A percentile compares a stretch with the other conserved stretches of the same genome.
phyloP scores from a whole-genome alignment of 2,113 vertebrate genomes.

The Nyctereutes procyonoides region DNA sequence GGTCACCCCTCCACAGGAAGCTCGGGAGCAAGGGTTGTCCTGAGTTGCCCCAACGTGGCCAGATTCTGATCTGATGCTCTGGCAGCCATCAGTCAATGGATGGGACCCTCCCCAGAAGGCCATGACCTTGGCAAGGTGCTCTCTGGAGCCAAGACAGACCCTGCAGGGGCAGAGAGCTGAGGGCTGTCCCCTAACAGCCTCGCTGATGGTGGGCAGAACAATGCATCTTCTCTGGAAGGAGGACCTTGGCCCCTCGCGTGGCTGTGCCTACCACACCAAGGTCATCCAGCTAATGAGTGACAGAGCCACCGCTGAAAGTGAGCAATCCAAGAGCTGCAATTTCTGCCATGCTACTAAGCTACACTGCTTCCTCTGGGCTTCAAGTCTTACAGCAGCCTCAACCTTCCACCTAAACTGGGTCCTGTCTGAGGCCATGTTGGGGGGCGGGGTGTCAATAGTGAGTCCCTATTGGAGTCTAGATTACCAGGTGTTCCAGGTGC shows the following conservation, averaged over 20 bases:
- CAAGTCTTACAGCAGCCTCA: not conserved
- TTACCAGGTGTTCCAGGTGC: not conserved
- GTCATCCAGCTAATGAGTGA: not conserved
- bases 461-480: not conserved
- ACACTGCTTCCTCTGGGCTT: not conserved
- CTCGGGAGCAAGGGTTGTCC: not conserved
- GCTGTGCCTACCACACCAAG: not conserved
- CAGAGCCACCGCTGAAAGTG: not conserved
- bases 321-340: not conserved
- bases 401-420: no score
- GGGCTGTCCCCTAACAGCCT: not conserved
- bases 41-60: not conserved
- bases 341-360: not conserved
- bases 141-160: not conserved
- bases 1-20: not conserved
- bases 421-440: not conserved
- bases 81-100: not conserved
- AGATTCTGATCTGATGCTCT: not conserved
- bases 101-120: not conserved
- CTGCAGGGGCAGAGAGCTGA: not conserved
- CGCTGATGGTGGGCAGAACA: not conserved
- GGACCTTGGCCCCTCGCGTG: not conserved
- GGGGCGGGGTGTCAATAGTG: not conserved
- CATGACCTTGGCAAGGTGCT: not conserved
- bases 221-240: not conserved